These are phyloP conservation scores for Mystacornis crossleyi DNA, from an alignment of 2,113 vertebrate genomes.

Conservation along the genomic window DNA sequence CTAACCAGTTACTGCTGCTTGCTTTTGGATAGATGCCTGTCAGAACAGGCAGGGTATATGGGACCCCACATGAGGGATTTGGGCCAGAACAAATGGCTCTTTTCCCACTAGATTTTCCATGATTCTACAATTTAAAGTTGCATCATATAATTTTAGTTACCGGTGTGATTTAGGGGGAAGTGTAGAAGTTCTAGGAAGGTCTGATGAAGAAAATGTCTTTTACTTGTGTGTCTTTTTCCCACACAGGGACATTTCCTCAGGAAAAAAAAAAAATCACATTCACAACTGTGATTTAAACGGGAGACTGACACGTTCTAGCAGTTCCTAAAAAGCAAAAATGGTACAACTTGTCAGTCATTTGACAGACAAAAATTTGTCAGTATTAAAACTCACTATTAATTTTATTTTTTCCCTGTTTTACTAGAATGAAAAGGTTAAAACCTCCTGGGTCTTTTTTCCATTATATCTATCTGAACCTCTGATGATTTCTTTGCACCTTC, in stretches of 20 bases:
- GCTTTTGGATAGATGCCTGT: not conserved
- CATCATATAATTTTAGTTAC: not conserved
- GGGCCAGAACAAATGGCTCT: not conserved
- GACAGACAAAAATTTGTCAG: not conserved
- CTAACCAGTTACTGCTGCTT: not conserved
- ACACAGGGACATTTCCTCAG: not conserved
- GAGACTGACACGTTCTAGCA: not conserved
- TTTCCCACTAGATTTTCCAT: not conserved
- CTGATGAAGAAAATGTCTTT: not conserved
- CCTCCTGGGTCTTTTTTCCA: accelerated
- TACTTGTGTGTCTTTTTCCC: not conserved
- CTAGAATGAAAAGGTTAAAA: not conserved
- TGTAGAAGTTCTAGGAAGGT: not conserved
- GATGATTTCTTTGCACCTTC: not conserved
- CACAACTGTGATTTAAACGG: not conserved
- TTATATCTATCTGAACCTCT: not conserved
- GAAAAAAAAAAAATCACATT: not conserved
- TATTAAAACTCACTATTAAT: not conserved
- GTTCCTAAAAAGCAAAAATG: not conserved
- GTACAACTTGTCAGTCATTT: not conserved
- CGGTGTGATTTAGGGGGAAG: not conserved
- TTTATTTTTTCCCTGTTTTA: not conserved
- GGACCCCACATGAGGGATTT: not conserved
- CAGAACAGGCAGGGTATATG: not conserved
- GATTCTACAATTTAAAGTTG: not conserved